These are phyloP conservation scores for Alloscopus bannaensis DNA, from an alignment of 2,888 invertebrate genomes.

Conservation along the genomic window DNA sequence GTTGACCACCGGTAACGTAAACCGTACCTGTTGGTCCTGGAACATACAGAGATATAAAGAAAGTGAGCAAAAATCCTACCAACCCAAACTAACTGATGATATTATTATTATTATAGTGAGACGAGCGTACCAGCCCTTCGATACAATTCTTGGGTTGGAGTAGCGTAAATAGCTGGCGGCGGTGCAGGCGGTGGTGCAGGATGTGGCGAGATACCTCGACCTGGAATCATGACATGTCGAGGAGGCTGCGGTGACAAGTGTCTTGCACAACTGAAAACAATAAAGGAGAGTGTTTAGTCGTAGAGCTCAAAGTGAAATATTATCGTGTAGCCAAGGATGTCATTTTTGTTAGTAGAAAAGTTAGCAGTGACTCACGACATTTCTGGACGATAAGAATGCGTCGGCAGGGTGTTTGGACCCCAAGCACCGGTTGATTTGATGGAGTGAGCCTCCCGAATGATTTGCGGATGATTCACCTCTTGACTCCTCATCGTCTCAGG, in stretches of 20 bases:
- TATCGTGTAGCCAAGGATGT: too few species aligned
- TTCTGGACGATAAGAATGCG: slow-evolving; percentile 71
- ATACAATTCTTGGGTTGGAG: slow-evolving; percentile 70
- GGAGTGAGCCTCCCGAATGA: slow-evolving; percentile 70
- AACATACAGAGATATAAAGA: neutral
- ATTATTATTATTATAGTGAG: too few species aligned
- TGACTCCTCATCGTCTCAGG: slow-evolving; percentile 75
- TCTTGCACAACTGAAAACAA: slow-evolving; percentile 44
- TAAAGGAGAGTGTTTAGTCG: too few species aligned
- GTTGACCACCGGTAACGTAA: slow-evolving; percentile 70
- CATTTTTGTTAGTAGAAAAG: too few species aligned
- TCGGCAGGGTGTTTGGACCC: slow-evolving; percentile 67
- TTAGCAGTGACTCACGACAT: slow-evolving; percentile 64
- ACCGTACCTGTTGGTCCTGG: slow-evolving; percentile 59
- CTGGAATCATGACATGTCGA: slow-evolving; percentile 69
- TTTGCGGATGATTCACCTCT: slow-evolving; percentile 77
- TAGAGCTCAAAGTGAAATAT: too few species aligned
- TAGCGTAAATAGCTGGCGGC: slow-evolving; percentile 69
- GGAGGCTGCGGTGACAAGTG: slow-evolving; percentile 72
- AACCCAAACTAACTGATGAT: too few species aligned
- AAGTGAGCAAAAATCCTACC: slow-evolving; percentile 44
- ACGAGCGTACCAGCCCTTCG: too few species aligned
- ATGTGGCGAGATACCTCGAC: slow-evolving; percentile 69
- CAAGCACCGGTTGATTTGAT: slow-evolving; percentile 69
- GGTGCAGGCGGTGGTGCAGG: slow-evolving; percentile 66